These are phyloP conservation scores for Artibeus lituratus DNA, from an alignment of 2,797 vertebrate species.

Conservation along the genomic window DNA sequence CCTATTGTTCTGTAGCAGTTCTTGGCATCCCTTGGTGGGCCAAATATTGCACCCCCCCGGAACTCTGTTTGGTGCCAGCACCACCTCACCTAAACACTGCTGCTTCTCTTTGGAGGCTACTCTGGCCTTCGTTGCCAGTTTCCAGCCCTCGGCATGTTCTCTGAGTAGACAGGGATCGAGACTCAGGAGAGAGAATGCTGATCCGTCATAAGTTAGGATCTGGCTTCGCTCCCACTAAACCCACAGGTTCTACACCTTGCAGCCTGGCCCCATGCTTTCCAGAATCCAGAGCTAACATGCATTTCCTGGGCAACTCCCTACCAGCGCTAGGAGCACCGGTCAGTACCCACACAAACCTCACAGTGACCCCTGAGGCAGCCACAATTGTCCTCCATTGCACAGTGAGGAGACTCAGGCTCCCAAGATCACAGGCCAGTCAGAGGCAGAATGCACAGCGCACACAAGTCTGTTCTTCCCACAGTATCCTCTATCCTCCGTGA, in stretches of 20 bases:
- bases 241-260: neutral
- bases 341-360: neutral
- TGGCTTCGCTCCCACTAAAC: neutral
- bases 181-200: neutral
- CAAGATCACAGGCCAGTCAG: neutral
- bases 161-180: neutral
- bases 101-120: neutral
- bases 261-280: neutral
- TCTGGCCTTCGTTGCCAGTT: neutral
- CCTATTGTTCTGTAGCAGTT: no score
- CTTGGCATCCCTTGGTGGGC: no score
- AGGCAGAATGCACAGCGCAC: neutral
- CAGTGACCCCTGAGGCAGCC: rapidly evolving
- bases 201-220: no score
- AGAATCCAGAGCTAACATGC: neutral
- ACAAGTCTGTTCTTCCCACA: neutral
- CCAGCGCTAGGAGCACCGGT: neutral
- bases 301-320: neutral
- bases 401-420: neutral
- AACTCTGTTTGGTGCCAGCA: no score
- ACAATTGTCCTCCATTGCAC: neutral
- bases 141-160: neutral
- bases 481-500: neutral
- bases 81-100: neutral
- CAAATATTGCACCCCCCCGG: no score